phyloP scores from a whole-genome alignment of 2,888 invertebrate genomes.

The Xylocampa areola region DNA sequence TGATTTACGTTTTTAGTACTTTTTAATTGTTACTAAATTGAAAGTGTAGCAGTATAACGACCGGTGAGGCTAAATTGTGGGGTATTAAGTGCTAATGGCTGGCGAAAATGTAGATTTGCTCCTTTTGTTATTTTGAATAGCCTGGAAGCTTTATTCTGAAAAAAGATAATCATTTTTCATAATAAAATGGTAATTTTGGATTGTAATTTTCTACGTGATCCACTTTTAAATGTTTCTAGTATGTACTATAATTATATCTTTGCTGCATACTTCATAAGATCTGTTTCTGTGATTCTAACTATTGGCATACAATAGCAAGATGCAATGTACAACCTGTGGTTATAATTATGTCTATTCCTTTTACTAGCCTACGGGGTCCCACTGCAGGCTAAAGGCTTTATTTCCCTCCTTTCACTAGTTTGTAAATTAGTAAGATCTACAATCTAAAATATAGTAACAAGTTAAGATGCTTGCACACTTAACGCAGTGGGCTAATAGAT shows the following conservation, averaged over 20 bases:
- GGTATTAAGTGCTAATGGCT: constrained; percentile 44
- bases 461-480: constrained; percentile 1
- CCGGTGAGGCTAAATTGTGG: constrained; percentile 30
- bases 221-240: background rate
- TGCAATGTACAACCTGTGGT: too few relatives aligned
- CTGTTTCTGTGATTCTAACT: too few relatives aligned
- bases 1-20: constrained; percentile 53
- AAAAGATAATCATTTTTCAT: too few relatives aligned
- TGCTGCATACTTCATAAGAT: too few relatives aligned
- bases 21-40: constrained; percentile 58
- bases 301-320: too few relatives aligned
- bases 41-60: constrained; percentile 41
- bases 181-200: background rate
- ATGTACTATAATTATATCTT: background rate
- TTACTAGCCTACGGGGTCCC: too few relatives aligned
- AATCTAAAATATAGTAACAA: constrained; percentile 13
- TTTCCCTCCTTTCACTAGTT: too few relatives aligned
- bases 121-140: background rate
- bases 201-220: background rate
- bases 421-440: too few relatives aligned
- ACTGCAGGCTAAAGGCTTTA: too few relatives aligned
- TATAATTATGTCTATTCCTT: too few relatives aligned
- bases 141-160: background rate
- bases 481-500: background rate
- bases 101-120: constrained; percentile 11